Conservation (phyloP, 2,113 vertebrate genomes). For the Trichechus manatus region DNA sequence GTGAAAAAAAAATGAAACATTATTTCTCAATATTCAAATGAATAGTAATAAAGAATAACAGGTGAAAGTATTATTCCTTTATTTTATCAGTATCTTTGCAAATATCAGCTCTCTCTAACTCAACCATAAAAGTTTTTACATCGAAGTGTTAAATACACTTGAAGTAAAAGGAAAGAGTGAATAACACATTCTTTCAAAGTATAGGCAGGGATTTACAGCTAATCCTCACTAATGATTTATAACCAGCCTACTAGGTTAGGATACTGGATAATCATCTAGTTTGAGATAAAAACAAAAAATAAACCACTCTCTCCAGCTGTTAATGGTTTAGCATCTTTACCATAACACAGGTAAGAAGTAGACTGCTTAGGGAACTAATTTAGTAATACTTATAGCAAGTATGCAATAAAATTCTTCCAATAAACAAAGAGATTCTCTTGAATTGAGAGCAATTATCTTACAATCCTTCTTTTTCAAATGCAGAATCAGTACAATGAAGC, state of each 20-base stretch:
- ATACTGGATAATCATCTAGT: slow-evolving; percentile 47
- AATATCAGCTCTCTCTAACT: slow-evolving; percentile 22
- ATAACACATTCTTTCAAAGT: slow-evolving; percentile 22
- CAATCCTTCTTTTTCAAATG: slow-evolving; percentile 40
- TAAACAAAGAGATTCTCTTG: slow-evolving; percentile 27
- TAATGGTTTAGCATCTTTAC: slow-evolving; percentile 16
- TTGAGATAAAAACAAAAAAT: slow-evolving; percentile 51
- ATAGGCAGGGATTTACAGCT: neutral
- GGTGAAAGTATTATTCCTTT: neutral
- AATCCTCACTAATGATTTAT: slow-evolving; percentile 45
- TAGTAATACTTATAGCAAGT: slow-evolving; percentile 12
- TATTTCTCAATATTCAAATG: slow-evolving; percentile 50
- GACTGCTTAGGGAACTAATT: neutral
- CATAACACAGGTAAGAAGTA: neutral
- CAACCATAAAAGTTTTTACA: slow-evolving; percentile 13
- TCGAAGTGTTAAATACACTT: slow-evolving; percentile 17
- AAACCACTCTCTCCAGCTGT: slow-evolving; percentile 18
- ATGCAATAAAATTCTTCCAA: slow-evolving; percentile 1
- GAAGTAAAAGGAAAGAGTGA: slow-evolving; percentile 11
- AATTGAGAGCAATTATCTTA: neutral
- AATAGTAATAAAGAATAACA: neutral
- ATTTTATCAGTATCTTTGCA: slow-evolving; percentile 42
- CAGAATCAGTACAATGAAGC: neutral
- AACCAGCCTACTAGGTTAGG: neutral
- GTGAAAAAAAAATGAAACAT: neutral